Evolutionary conservation across 2,797 vertebrate genomes (phyloP).

Genomic region (Oryzias dopingdopingensis): DNA sequence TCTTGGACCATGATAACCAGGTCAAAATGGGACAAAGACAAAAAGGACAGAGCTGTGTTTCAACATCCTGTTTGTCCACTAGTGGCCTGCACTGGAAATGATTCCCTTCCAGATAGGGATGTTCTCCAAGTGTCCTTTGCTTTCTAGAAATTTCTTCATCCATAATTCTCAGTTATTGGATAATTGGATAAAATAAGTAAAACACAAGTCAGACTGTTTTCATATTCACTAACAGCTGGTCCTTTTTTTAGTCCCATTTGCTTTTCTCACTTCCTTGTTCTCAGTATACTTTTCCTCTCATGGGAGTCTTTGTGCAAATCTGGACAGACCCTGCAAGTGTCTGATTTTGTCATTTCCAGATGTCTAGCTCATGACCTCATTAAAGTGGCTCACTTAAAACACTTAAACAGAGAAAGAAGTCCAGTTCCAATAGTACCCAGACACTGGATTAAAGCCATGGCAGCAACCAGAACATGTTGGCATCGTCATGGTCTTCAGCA

Average conservation of each 20-base stretch:
- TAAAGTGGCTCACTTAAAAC: conserved; percentile 70
- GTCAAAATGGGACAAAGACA: conserved; percentile 37
- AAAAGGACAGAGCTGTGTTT: conserved; percentile 35
- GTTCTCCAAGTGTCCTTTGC: conserved; percentile 24
- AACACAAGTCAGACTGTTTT: conserved; percentile 30
- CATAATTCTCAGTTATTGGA: conserved; percentile 30
- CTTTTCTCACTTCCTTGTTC: conserved; percentile 34
- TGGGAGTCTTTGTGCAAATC: conserved; percentile 58
- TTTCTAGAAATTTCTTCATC: conserved; percentile 40
- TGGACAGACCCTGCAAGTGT: conserved; percentile 40
- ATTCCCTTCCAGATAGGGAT: conserved; percentile 15
- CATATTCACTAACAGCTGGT: conserved; percentile 41
- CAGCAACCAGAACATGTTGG: conserved; percentile 34
- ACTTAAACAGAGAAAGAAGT: conserved; percentile 44
- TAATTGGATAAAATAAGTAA: conserved; percentile 56
- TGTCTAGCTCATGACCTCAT: conserved; percentile 76
- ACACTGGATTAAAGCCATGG: conserved; percentile 33
- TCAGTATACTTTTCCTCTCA: conserved; percentile 41
- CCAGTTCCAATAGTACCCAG: conserved; percentile 35
- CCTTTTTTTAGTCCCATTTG: conserved; percentile 49
- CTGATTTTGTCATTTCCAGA: conserved; percentile 76
- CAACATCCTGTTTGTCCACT: conserved; percentile 43
- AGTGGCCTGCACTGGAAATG: conserved; percentile 21
- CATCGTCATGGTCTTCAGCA: conserved; percentile 13
- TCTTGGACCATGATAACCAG: conserved; percentile 36